These are phyloP conservation scores for Corynorhinus townsendii DNA, from an alignment of 2,113 vertebrate genomes.

Conservation along the genomic window DNA sequence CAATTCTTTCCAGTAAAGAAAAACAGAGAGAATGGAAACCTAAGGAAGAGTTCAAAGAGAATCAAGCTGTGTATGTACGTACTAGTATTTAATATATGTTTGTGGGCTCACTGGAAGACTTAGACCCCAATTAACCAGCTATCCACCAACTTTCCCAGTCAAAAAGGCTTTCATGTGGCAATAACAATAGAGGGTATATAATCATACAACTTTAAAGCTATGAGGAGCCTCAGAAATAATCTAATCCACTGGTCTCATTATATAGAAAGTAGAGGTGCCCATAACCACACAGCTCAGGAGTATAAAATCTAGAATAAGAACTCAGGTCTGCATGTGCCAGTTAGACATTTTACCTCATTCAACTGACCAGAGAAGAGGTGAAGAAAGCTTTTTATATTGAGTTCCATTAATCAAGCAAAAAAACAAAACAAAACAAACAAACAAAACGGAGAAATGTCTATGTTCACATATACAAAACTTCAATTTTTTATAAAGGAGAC, in stretches of 20 bases:
- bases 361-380: not conserved
- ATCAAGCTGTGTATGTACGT: not conserved
- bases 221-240: not conserved
- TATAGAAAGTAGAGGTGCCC: not conserved
- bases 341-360: not conserved
- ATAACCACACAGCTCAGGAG: not conserved
- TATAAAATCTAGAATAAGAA: conserved; percentile 15
- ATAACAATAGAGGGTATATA: not conserved
- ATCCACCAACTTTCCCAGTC: not conserved
- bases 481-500: not conserved
- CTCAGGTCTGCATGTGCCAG: not conserved
- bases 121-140: not conserved
- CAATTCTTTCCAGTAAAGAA: not conserved
- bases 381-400: not conserved
- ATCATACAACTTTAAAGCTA: not conserved
- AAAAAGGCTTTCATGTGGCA: not conserved
- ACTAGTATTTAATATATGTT: not conserved
- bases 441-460: not conserved
- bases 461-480: not conserved
- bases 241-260: not conserved
- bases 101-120: not conserved
- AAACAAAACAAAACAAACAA: not conserved
- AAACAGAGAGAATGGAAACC: not conserved
- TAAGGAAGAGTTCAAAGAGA: not conserved
- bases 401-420: not conserved